These are phyloP conservation scores for Hippocampus kuda DNA, from an alignment of 2,797 vertebrate species.

Conservation along the genomic window DNA sequence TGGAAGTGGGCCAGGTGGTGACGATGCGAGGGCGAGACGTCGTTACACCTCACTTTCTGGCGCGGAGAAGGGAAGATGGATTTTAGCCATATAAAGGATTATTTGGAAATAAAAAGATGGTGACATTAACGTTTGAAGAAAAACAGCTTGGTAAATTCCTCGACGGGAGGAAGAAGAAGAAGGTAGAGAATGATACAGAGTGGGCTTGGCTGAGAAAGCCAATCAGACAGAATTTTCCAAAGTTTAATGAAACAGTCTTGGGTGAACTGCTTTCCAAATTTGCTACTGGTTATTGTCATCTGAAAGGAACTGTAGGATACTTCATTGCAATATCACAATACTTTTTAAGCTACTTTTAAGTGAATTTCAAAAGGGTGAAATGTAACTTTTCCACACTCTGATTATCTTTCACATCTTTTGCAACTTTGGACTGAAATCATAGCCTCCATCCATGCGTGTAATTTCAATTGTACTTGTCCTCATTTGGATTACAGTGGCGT, in stretches of 20 bases:
- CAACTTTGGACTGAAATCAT: background rate
- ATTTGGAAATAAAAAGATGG: slow-evolving; percentile 1
- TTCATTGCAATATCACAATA: too few species aligned
- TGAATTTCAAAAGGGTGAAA: background rate
- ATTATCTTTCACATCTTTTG: background rate
- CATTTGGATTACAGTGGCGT: background rate
- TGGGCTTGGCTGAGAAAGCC: background rate
- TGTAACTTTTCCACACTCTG: background rate
- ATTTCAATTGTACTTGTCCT: background rate
- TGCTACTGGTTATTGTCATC: too few species aligned
- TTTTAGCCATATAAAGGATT: slow-evolving; percentile 51
- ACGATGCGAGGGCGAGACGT: slow-evolving; percentile 47
- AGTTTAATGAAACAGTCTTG: background rate
- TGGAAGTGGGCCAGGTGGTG: slow-evolving; percentile 85
- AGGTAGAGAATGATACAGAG: background rate
- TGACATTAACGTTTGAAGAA: background rate
- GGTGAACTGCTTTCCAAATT: background rate
- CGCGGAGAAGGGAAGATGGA: slow-evolving; percentile 55
- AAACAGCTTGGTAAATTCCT: background rate
- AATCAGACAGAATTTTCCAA: background rate
- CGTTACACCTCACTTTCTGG: slow-evolving; percentile 29
- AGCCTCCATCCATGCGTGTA: background rate
- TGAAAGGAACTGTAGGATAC: too few species aligned
- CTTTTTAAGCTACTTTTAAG: too few species aligned
- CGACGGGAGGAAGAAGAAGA: background rate